phyloP scores from a whole-genome alignment of 2,113 vertebrate genomes.

The Bambusicola thoracicus region DNA sequence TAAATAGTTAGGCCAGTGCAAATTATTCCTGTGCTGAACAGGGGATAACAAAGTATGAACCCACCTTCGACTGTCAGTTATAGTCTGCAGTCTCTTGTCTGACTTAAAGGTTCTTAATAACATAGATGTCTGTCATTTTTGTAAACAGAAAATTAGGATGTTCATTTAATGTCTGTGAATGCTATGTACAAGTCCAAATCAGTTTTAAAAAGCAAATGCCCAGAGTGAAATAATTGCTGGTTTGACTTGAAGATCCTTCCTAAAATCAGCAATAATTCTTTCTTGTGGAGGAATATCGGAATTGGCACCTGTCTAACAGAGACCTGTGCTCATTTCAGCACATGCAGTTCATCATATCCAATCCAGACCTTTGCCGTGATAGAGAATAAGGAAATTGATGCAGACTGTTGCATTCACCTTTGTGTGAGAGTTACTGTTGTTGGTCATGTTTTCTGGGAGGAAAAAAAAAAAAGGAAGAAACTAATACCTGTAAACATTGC shows the following conservation, averaged over 20 bases:
- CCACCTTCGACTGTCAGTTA: not conserved
- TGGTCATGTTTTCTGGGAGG: not conserved
- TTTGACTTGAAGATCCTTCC: not conserved
- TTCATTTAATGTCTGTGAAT: not conserved
- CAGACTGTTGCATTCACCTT: not conserved
- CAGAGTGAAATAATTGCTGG: not conserved
- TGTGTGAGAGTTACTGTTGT: not conserved
- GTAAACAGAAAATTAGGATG: not conserved
- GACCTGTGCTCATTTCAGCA: not conserved
- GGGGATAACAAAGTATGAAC: not conserved
- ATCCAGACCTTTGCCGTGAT: not conserved
- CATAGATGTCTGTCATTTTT: not conserved
- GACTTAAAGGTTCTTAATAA: not conserved
- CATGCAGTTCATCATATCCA: not conserved
- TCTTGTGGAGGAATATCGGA: not conserved
- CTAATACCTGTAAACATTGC: not conserved
- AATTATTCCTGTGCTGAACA: not conserved
- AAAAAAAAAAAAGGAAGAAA: accelerated
- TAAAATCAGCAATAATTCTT: not conserved
- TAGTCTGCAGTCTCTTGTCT: not conserved
- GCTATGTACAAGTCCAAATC: not conserved
- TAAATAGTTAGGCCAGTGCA: not conserved
- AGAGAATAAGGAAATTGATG: not conserved
- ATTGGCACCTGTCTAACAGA: not conserved
- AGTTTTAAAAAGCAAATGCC: not conserved